Conservation (phyloP, 2,113 vertebrate species). For the Oceanodroma tethys region DNA sequence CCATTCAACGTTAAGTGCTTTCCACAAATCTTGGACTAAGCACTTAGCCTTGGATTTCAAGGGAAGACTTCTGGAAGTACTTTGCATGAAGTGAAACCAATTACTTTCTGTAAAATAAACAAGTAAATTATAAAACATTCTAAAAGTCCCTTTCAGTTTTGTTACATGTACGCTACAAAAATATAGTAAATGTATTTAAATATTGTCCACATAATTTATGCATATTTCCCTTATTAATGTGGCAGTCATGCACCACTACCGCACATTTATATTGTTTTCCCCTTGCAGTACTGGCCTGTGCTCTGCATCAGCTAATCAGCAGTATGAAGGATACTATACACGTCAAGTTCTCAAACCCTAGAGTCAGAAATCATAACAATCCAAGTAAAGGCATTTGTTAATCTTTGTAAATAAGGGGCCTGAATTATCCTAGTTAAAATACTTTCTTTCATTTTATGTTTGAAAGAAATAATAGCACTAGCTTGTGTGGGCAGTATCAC, state of each 20-base stretch:
- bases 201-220: neutral
- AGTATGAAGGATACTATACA: neutral
- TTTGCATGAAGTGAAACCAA: neutral
- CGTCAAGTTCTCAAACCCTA: neutral
- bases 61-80: neutral
- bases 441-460: neutral
- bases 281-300: neutral
- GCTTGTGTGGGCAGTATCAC: neutral
- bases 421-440: neutral
- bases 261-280: neutral
- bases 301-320: neutral
- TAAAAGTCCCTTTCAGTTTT: neutral
- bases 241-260: neutral
- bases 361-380: neutral
- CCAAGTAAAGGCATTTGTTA: slow-evolving; percentile 1
- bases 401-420: neutral
- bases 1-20: neutral
- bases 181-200: neutral
- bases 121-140: neutral
- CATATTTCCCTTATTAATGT: neutral
- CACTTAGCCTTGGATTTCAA: neutral
- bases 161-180: neutral
- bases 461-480: slow-evolving; percentile 3
- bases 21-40: neutral
- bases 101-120: neutral